Evolutionary conservation across 2,113 vertebrate species (phyloP).

Genomic region (Apeltes quadracus): DNA sequence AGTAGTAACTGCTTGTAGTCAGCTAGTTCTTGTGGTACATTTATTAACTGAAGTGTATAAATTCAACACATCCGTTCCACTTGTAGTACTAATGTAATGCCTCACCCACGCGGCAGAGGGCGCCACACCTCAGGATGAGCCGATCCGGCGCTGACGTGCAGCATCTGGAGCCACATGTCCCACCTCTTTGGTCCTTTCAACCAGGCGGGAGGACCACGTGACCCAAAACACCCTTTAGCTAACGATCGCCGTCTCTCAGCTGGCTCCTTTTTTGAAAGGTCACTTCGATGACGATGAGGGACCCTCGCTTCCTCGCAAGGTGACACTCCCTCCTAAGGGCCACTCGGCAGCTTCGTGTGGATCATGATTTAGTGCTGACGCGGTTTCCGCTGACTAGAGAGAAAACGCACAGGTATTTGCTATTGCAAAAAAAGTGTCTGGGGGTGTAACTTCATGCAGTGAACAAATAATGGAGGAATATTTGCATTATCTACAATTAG

Average conservation of each 20-base stretch:
- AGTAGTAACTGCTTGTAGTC: background rate
- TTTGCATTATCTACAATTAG: background rate
- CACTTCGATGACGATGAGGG: background rate
- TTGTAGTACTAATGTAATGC: background rate
- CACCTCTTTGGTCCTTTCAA: background rate
- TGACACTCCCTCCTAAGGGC: background rate
- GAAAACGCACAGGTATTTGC: no score
- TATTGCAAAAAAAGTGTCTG: background rate
- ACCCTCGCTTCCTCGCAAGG: background rate
- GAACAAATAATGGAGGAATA: background rate
- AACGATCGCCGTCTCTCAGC: background rate
- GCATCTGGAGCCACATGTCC: background rate
- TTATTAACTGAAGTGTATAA: background rate
- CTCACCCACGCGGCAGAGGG: background rate
- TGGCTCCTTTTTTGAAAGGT: background rate
- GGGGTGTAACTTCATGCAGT: no score
- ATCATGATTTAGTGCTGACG: background rate
- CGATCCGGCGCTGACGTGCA: background rate
- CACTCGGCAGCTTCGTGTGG: background rate
- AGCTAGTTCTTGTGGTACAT: background rate
- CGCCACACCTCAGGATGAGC: constrained; percentile 16
- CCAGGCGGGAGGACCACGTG: background rate
- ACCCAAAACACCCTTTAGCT: background rate
- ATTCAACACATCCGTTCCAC: no score
- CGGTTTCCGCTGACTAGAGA: no score